These are phyloP conservation scores for Neodon shergylaensis DNA, from an alignment of 2,113 vertebrate species.

Conservation along the genomic window DNA sequence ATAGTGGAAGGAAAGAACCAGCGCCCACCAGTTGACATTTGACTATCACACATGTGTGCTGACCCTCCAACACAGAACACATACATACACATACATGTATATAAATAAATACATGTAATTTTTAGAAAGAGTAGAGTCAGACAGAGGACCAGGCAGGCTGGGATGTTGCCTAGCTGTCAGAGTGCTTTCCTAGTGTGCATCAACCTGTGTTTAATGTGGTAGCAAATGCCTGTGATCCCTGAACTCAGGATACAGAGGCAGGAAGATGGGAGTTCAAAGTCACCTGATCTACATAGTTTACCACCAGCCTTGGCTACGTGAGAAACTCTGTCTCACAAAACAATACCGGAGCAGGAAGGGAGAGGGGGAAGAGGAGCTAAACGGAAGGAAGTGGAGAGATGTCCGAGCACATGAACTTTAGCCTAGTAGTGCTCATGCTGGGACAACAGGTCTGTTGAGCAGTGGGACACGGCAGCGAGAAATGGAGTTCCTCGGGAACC, in stretches of 20 bases:
- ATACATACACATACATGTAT: neutral
- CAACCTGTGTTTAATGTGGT: neutral
- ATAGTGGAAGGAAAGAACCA: neutral
- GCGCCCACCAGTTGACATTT: neutral
- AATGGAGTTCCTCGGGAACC: neutral
- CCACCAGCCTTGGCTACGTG: neutral
- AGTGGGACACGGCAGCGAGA: neutral
- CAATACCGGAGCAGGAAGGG: too few relatives aligned
- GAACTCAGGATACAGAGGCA: neutral
- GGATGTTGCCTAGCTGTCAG: too few relatives aligned
- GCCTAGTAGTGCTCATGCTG: accelerated
- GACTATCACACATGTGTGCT: neutral
- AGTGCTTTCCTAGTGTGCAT: neutral
- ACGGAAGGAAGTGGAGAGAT: neutral
- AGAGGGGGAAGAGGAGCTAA: neutral
- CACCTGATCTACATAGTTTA: neutral
- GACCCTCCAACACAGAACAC: neutral
- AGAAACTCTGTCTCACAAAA: neutral
- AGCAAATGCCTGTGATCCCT: neutral
- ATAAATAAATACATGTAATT: neutral
- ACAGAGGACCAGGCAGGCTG: neutral
- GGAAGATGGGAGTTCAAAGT: neutral
- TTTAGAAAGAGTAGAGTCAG: neutral
- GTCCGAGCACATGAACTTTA: neutral
- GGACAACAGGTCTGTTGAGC: neutral